Percentiles rank a stretch among this genome's conserved stretches.
phyloP scores from a whole-genome alignment of 2,797 vertebrate genomes.

The Chelon auratus region DNA sequence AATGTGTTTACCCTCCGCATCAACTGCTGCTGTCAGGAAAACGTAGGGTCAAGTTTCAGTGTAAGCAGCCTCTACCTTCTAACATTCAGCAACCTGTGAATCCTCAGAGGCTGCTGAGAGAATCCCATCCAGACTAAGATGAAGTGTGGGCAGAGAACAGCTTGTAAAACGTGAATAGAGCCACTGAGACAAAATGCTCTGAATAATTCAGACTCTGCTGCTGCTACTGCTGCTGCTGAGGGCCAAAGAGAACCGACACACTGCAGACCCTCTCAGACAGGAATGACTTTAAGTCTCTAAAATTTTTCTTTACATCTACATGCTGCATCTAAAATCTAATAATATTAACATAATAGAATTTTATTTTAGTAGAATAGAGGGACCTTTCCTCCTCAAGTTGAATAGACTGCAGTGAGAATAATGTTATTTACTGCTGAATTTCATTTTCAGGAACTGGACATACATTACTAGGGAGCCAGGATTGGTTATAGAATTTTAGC shows the following conservation, averaged over 20 bases:
- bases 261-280: slow-evolving; percentile 16
- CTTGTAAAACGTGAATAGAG: slow-evolving; percentile 49
- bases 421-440: too few relatives aligned
- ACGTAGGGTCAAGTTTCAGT: slow-evolving; percentile 33
- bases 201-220: slow-evolving; percentile 64
- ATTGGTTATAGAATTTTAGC: too few relatives aligned
- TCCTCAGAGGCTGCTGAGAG: slow-evolving; percentile 45
- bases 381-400: background rate
- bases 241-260: slow-evolving; percentile 15
- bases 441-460: too few relatives aligned
- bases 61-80: slow-evolving; percentile 14
- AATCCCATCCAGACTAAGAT: slow-evolving; percentile 37
- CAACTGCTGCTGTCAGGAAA: slow-evolving; percentile 34
- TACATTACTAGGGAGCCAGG: too few relatives aligned
- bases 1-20: slow-evolving; percentile 12
- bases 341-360: background rate
- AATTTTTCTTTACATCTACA: slow-evolving; percentile 5
- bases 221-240: slow-evolving; percentile 31
- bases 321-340: background rate
- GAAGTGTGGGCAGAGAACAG: slow-evolving; percentile 44
- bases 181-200: slow-evolving; percentile 58
- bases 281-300: slow-evolving; percentile 18
- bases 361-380: background rate
- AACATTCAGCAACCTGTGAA: slow-evolving; percentile 25
- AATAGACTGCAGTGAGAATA: background rate